Evolutionary conservation across 2,113 vertebrate species (phyloP).

Genomic region (Echinops telfairi): DNA sequence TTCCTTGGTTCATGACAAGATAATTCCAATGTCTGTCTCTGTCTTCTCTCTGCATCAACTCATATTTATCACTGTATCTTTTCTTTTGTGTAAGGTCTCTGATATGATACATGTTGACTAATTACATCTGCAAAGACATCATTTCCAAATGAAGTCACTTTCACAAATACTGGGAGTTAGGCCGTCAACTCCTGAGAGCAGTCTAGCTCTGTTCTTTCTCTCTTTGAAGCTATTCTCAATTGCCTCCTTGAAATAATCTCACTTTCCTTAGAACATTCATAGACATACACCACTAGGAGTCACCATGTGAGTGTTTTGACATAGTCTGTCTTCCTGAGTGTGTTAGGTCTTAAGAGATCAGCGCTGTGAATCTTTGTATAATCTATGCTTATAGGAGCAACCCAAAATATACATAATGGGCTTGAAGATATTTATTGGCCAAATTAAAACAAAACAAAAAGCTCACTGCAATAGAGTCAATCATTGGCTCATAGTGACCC

Average conservation of each 20-base stretch:
- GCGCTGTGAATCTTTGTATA: neutral
- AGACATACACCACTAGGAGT: neutral
- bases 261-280: slow-evolving; percentile 25
- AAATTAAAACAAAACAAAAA: too few relatives aligned
- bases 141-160: neutral
- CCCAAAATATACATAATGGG: neutral
- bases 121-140: neutral
- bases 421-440: too few relatives aligned
- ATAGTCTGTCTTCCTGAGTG: neutral
- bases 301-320: neutral
- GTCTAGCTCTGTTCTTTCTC: neutral
- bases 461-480: too few relatives aligned
- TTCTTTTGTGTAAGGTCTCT: neutral
- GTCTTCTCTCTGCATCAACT: neutral
- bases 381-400: neutral
- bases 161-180: neutral
- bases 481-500: too few relatives aligned
- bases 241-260: neutral
- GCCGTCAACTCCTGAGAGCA: neutral
- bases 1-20: neutral
- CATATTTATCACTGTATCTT: neutral
- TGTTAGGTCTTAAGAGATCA: neutral
- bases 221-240: slow-evolving; percentile 18
- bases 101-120: neutral
- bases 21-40: neutral